Evolutionary conservation across 2,113 vertebrate genomes (phyloP).

Genomic region (Tenrec ecaudatus): DNA sequence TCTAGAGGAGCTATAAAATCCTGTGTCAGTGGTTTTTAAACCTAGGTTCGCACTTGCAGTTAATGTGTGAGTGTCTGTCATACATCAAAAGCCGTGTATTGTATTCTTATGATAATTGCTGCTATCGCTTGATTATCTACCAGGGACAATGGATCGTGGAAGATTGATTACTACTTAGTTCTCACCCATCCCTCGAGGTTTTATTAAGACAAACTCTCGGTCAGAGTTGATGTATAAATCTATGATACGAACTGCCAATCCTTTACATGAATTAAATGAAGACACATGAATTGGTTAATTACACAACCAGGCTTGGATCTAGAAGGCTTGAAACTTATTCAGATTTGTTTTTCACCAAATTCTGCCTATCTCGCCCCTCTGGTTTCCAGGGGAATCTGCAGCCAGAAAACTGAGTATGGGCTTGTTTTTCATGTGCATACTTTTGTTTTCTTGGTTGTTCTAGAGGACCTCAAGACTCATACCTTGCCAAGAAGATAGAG

Average conservation of each 20-base stretch:
- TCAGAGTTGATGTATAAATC: not conserved
- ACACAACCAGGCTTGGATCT: not conserved
- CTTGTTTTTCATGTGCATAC: not conserved
- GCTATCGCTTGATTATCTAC: constrained; percentile 64
- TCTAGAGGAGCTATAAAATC: not conserved
- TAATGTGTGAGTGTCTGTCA: not conserved
- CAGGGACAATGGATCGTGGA: constrained; percentile 17
- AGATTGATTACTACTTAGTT: constrained; percentile 11
- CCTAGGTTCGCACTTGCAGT: not conserved
- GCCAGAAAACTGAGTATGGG: not conserved
- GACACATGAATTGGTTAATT: not conserved
- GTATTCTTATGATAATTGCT: constrained; percentile 70
- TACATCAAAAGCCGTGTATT: constrained; percentile 33
- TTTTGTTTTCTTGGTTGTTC: not conserved
- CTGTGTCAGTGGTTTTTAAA: not conserved
- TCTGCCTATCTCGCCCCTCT: not conserved
- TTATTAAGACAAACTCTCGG: not conserved
- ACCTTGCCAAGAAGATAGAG: not conserved
- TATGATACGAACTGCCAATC: not conserved
- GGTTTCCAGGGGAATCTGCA: constrained; percentile 7
- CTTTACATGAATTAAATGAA: not conserved
- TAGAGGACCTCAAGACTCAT: not conserved
- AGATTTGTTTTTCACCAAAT: not conserved
- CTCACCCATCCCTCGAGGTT: not conserved
- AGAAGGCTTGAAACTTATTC: not conserved